Base-by-base conservation (phyloP, 2,888 invertebrate genomes). In the Eristalis intricaria region DNA sequence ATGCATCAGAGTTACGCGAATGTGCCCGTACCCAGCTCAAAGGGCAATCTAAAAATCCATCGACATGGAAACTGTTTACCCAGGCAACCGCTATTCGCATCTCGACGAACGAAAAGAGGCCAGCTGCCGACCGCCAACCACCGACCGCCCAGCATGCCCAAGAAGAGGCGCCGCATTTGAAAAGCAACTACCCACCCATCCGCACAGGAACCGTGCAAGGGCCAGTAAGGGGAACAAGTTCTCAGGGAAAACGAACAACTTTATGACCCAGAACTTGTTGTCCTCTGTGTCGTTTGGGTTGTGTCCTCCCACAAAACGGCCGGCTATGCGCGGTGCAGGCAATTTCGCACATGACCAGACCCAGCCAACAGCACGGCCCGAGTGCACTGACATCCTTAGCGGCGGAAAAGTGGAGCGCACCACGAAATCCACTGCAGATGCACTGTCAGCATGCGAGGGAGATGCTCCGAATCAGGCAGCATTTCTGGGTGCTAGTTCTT, bases 241-340 rank as follows among this genome's bases (percentile, higher is more conserved):
- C 38, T 5, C 66, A 43, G 29, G 40, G 15, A 43, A 65, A 58
- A 75, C 26, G 35, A 70, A 22, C 65, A 79, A 70, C 64, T 66
- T 80, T 80, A 68, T 68, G 80, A 74, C 80, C 73, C 80, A 80
- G 80, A 74, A 80, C 80, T 74, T 74, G 68, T 63, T 80, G 73
- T 73, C 35, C 66, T 50, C 19, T 64, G n/a, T 50, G 50, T 38
- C 43, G 43, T 73, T 50, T 15, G 61, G 43, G 50, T 63, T 70
- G 60, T 68, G 32, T 63, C 32, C 69, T 66, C 26, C 60, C 26
- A 22, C 56, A 26, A 60, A 22, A 4, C 22, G 15, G 23, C 50
- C 19, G 50, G 8, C 61, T 77, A 56, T 15, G 23, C 19, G 40
- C 22, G 50, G 50, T 50, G 40, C 61, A 66, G 50, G 61, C 73